phyloP scores from a whole-genome alignment of 2,797 vertebrate genomes.

The Iguana delicatissima region DNA sequence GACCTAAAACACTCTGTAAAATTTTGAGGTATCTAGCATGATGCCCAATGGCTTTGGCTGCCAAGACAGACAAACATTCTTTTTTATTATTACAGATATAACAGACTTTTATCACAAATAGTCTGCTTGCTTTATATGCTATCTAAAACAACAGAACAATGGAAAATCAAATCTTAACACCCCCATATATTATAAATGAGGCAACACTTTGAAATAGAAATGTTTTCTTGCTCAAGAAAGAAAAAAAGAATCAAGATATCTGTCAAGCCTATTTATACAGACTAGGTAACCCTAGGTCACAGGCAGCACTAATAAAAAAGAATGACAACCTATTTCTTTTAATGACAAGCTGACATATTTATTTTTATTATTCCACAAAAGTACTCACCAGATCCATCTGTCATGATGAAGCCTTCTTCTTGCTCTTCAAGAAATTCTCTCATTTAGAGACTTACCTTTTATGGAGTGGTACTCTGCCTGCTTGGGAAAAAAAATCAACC shows the following conservation, averaged over 20 bases:
- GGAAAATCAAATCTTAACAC: constrained; percentile 27
- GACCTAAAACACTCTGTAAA: too few relatives aligned
- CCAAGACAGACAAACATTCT: too few relatives aligned
- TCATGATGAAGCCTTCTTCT: constrained; percentile 60
- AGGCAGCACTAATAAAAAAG: constrained; percentile 68
- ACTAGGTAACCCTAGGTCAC: constrained; percentile 72
- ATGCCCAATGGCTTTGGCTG: too few relatives aligned
- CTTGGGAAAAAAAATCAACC: not conserved
- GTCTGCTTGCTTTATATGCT: constrained; percentile 4
- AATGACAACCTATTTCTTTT: constrained; percentile 74
- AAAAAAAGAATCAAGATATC: constrained; percentile 63
- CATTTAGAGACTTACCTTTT: not conserved
- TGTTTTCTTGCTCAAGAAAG: constrained; percentile 38
- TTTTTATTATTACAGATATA: not conserved
- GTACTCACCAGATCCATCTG: constrained; percentile 66
- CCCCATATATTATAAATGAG: constrained; percentile 64
- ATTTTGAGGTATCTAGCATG: too few relatives aligned
- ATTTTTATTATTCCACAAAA: constrained; percentile 74
- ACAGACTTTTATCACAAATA: constrained; percentile 26
- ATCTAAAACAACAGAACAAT: not conserved
- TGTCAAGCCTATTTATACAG: constrained; percentile 76
- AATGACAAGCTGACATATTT: constrained; percentile 78
- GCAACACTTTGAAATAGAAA: constrained; percentile 43
- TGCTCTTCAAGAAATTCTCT: constrained; percentile 26
- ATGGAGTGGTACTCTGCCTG: not conserved